A percentile compares a stretch with the other conserved stretches of the same genome.
phyloP scores from a whole-genome alignment of 2,113 vertebrate genomes.

The Cheirogaleus medius region DNA sequence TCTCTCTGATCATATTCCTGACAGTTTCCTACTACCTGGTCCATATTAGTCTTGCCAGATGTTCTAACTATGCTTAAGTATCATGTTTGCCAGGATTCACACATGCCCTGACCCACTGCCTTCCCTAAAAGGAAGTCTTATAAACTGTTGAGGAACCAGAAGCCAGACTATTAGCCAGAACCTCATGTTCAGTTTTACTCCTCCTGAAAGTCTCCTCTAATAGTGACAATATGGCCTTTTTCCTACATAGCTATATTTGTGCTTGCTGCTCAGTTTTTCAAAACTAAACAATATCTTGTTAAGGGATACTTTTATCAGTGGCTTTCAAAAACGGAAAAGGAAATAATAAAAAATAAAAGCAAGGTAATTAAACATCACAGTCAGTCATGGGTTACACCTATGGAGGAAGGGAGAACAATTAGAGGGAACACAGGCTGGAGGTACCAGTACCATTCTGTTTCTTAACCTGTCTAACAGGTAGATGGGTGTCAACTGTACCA shows the following conservation, averaged over 20 bases:
- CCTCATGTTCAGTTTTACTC: neutral
- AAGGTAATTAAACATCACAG: neutral
- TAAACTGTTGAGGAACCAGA: neutral
- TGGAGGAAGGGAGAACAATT: neutral
- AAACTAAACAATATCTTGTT: neutral
- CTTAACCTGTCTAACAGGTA: neutral
- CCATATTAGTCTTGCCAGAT: neutral
- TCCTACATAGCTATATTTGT: neutral
- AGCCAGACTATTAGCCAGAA: neutral
- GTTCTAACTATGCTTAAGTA: neutral
- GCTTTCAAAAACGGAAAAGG: neutral
- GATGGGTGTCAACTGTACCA: neutral
- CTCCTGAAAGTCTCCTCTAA: neutral
- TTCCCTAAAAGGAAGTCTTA: neutral
- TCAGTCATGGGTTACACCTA: neutral
- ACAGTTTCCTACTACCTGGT: neutral
- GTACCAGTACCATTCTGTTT: neutral
- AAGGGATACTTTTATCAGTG: neutral
- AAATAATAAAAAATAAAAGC: neutral
- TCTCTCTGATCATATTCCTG: neutral
- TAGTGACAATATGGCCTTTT: neutral
- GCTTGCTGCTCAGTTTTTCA: neutral
- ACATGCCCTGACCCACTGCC: neutral
- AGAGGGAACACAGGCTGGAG: neutral
- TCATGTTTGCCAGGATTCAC: neutral